These are phyloP conservation scores for Lasioglossum baleicum DNA, from an alignment of 1,140 invertebrate genomes.

Conservation along the genomic window DNA sequence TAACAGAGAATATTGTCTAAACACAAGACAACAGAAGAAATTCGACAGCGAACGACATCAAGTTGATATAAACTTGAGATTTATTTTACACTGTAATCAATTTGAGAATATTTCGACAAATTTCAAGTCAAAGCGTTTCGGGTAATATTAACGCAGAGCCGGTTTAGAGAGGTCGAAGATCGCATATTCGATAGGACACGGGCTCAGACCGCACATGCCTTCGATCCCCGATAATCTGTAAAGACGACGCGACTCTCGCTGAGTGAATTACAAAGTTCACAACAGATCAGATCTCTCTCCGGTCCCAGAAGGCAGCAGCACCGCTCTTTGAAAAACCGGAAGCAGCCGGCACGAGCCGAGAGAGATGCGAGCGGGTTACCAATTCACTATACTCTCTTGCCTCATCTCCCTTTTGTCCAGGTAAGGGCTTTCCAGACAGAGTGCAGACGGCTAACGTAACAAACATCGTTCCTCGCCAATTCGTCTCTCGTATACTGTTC, in stretches of 20 bases:
- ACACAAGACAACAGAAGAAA: not conserved
- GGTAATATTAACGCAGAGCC: too few relatives aligned
- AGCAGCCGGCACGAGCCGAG: slow-evolving; percentile 71
- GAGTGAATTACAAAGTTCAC: slow-evolving; percentile 62
- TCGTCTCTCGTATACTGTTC: not conserved
- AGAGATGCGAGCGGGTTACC: slow-evolving; percentile 65
- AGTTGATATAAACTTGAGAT: too few relatives aligned
- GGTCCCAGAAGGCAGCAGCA: slow-evolving; percentile 54
- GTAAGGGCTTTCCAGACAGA: slow-evolving; percentile 18
- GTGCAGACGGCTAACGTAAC: not conserved
- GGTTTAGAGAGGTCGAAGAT: slow-evolving; percentile 1
- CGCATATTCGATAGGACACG: slow-evolving; percentile 24
- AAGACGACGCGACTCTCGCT: slow-evolving; percentile 46
- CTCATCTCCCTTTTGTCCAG: slow-evolving; percentile 63
- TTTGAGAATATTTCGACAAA: too few relatives aligned
- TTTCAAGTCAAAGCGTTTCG: too few relatives aligned
- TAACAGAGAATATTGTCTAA: too few relatives aligned
- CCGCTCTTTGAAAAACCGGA: slow-evolving; percentile 64
- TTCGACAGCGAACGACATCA: too few relatives aligned
- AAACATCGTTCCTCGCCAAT: not conserved
- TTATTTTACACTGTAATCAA: too few relatives aligned
- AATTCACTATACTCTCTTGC: slow-evolving; percentile 47
- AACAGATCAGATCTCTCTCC: slow-evolving; percentile 53
- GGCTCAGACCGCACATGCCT: slow-evolving; percentile 16
- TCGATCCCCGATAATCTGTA: slow-evolving; percentile 26